These are phyloP conservation scores for Mythimna pallens DNA, from an alignment of 2,888 invertebrate species.

Conservation along the genomic window DNA sequence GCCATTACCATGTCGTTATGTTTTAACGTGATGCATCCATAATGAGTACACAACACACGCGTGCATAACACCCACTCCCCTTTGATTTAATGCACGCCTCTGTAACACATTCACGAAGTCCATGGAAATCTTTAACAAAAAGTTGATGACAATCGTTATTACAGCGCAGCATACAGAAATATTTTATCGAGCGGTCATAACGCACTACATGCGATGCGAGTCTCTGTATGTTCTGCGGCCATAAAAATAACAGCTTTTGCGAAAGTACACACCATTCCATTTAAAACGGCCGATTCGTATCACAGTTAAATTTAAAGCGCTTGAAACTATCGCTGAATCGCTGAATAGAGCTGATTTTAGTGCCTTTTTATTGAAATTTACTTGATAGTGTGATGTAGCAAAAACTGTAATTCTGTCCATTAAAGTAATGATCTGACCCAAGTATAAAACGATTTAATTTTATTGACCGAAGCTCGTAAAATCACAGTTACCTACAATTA, in stretches of 20 bases:
- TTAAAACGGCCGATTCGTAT: constrained; percentile 46
- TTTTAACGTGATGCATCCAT: constrained; percentile 13
- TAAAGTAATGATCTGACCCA: constrained; percentile 10
- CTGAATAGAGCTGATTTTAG: constrained; percentile 44
- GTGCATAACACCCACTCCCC: neutral
- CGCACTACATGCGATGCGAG: neutral
- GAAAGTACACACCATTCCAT: constrained; percentile 47
- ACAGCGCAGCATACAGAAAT: constrained; percentile 37
- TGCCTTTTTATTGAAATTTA: constrained; percentile 48
- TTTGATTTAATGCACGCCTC: constrained; percentile 17
- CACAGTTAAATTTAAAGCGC: constrained; percentile 48
- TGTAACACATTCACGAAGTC: constrained; percentile 13
- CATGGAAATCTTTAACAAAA: constrained; percentile 41
- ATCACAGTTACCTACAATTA: neutral
- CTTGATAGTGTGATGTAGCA: constrained; percentile 14
- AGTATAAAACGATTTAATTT: constrained; percentile 7
- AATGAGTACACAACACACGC: constrained; percentile 15
- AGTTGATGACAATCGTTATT: constrained; percentile 48
- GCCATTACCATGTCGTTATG: constrained; percentile 10
- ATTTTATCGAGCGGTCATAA: constrained; percentile 41
- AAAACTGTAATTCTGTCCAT: constrained; percentile 7
- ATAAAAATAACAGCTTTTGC: constrained; percentile 58
- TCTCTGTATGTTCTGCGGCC: constrained; percentile 44
- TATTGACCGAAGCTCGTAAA: neutral
- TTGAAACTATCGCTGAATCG: constrained; percentile 41